Base-by-base conservation (phyloP, 1,140 invertebrate genomes). In the Pseudomyrmex gracilis region DNA sequence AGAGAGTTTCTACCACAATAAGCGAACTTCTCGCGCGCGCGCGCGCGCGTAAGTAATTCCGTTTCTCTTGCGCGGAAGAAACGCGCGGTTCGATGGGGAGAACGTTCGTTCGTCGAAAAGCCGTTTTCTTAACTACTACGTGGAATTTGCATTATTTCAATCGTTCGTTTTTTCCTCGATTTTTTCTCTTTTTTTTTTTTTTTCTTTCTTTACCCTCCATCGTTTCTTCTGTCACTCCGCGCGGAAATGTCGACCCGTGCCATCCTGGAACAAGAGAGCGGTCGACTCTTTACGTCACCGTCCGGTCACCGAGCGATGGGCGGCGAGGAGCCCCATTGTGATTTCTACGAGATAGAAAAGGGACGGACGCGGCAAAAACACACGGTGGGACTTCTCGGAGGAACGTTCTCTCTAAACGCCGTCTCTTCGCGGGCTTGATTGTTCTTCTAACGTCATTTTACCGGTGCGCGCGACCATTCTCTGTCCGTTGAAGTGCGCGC, bases 401-500 rank as follows among this genome's bases (percentile, higher is more conserved):
- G 73, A 74, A 61, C 70, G 67, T 76, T 83, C 73, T 66, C 78
- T 66, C 78, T 77, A 71, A 83, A 71, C 49, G 83, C 55, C 74
- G 12, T n/a, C 22, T 74, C 61, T 43, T 63, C 66, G 60, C 61
- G 64, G 70, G 57, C 53, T 87, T 57, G 78, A 87, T 87, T 86
- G 84, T 86, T 83, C 78, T 57, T 66, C 73, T 57, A 83, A 87
- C 73, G 58, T 53, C 85, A 58, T 83, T 86, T 76, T 55, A 47
- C 70, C 34, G 57, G 34, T 4, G 24, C 5, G 5, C 34, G 20
- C 20, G 60, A 66, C 68, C 58, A 83, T 77, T 80, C 66, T 49
- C 24, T 24, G 17, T 57, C 34, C 51, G 34, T 12, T 53, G 1
- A 63, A 74, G 67, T 63, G 67, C 47, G 47, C 70, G 20, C 20